Percentiles rank a stretch among this genome's conserved stretches.
Evolutionary conservation across 2,113 vertebrate species (phyloP).

Genomic region (Myrmecobius fasciatus): DNA sequence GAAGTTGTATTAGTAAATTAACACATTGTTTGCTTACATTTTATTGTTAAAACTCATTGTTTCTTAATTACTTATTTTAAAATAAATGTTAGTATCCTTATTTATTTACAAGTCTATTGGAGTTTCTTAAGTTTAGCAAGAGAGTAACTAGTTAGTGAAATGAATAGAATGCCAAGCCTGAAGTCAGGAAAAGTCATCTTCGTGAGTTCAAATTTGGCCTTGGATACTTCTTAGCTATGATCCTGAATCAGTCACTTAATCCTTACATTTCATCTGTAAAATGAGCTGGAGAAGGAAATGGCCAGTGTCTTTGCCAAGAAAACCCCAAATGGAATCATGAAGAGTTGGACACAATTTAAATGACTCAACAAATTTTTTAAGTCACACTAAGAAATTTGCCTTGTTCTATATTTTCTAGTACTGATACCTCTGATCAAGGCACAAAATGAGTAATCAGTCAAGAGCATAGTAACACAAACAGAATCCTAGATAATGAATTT

Average conservation of each 20-base stretch:
- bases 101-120: background rate
- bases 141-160: background rate
- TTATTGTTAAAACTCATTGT: too few relatives aligned
- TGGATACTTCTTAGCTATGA: background rate
- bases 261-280: background rate
- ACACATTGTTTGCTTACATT: background rate
- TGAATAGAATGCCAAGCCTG: background rate
- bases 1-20: constrained; percentile 18
- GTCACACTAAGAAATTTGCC: background rate
- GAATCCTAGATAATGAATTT: constrained; percentile 40
- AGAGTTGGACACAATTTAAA: background rate
- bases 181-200: background rate
- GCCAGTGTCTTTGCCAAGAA: background rate
- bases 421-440: constrained; percentile 39
- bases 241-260: background rate
- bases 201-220: background rate
- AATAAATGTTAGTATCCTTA: background rate
- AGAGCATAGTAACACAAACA: constrained; percentile 45
- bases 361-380: background rate
- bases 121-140: background rate
- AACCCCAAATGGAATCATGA: background rate
- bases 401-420: background rate
- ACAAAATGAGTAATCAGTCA: constrained; percentile 52
- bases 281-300: background rate
- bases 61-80: background rate